A percentile compares a stretch with the other conserved stretches of the same genome.
phyloP scores from a whole-genome alignment of 2,797 vertebrate species.

The Meriones psammophilus region DNA sequence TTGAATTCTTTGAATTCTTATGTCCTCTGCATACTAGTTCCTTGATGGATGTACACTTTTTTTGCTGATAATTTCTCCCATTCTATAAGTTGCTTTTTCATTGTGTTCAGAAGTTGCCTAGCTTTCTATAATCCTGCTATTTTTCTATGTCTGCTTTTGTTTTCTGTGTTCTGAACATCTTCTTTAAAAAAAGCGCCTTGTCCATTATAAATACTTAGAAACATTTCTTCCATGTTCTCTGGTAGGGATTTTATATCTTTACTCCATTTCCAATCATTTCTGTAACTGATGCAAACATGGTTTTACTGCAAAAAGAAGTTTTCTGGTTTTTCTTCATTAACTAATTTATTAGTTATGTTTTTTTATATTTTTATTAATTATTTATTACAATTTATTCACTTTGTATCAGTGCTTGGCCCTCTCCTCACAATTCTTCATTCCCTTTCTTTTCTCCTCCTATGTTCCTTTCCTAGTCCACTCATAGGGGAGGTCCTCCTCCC shows the following conservation, averaged over 20 bases:
- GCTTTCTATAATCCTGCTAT: background rate
- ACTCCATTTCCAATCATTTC: background rate
- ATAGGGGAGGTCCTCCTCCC: too few species aligned
- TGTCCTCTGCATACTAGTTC: background rate
- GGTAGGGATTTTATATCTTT: background rate
- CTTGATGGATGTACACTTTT: background rate
- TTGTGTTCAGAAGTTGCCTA: background rate
- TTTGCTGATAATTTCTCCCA: background rate
- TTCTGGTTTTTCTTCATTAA: background rate
- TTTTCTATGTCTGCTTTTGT: background rate
- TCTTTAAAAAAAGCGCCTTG: background rate
- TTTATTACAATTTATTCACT: too few species aligned
- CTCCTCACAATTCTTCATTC: too few species aligned
- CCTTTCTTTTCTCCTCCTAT: too few species aligned
- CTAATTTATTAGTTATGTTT: too few species aligned
- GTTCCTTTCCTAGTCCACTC: too few species aligned
- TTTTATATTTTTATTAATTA: too few species aligned
- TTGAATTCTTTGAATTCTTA: background rate
- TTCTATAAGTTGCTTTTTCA: background rate
- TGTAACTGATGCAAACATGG: background rate
- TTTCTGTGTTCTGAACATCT: background rate
- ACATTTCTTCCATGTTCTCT: background rate
- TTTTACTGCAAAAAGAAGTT: background rate
- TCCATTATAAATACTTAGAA: background rate
- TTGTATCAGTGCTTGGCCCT: too few species aligned